Evolutionary conservation across 2,888 invertebrate species (phyloP).

Genomic region (Strigamia transsilvanica): DNA sequence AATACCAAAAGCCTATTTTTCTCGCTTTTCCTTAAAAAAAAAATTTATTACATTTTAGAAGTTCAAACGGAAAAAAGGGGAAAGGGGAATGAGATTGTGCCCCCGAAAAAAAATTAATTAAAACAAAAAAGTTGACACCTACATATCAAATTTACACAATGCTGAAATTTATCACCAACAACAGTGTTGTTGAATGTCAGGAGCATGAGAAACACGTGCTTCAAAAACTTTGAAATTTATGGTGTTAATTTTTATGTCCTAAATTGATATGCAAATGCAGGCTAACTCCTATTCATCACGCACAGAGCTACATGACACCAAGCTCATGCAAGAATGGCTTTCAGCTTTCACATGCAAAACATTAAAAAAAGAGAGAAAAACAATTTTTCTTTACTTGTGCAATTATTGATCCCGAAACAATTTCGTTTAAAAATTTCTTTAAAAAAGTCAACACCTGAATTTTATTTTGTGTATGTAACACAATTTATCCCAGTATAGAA

Average conservation of each 20-base stretch:
- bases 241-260: slow-evolving; percentile 43
- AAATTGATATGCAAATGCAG: slow-evolving; percentile 49
- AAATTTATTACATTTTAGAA: background rate
- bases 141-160: slow-evolving; percentile 4
- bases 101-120: background rate
- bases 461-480: slow-evolving; percentile 42
- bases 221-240: slow-evolving; percentile 40
- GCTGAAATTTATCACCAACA: slow-evolving; percentile 16
- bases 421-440: slow-evolving; percentile 9
- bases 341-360: slow-evolving; percentile 4
- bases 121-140: background rate
- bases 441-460: slow-evolving; percentile 33
- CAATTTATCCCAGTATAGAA: slow-evolving; percentile 35
- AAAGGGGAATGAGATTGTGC: background rate
- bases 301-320: slow-evolving; percentile 40
- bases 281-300: slow-evolving; percentile 48
- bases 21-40: background rate
- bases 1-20: background rate
- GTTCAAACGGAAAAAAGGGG: background rate
- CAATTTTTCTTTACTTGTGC: background rate
- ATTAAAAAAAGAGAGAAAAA: background rate
- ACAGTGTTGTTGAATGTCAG: slow-evolving; percentile 31
- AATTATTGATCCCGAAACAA: slow-evolving; percentile 10
- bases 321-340: slow-evolving; percentile 31
- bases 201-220: slow-evolving; percentile 18